Conservation (phyloP, 2,888 invertebrate genomes). For the Clistopyga incitator region DNA sequence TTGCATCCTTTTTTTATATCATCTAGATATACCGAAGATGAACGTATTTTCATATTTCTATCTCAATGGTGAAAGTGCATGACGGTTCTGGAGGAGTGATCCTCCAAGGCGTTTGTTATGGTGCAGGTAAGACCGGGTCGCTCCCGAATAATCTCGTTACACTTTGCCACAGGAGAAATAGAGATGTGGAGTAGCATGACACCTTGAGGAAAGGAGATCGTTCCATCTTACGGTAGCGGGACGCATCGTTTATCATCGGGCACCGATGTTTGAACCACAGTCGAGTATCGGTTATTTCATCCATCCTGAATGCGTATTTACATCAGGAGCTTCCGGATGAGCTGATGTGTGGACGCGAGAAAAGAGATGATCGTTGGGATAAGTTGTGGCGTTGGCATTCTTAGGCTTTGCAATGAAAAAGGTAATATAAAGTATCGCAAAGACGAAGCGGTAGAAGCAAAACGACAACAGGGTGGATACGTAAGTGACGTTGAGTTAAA, state of each 20-base stretch:
- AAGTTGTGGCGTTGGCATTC: conserved; percentile 11
- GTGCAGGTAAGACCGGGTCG: conserved; percentile 35
- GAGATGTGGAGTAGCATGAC: conserved; percentile 40
- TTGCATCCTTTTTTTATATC: too few species aligned
- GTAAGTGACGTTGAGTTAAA: conserved; percentile 36
- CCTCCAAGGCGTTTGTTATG: conserved; percentile 56
- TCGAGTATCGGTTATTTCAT: conserved; percentile 68
- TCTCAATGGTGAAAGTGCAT: conserved; percentile 9
- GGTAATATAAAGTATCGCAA: conserved; percentile 55
- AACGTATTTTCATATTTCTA: neutral
- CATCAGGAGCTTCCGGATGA: conserved; percentile 45
- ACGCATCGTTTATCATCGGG: conserved; percentile 76
- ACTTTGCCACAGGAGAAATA: conserved; percentile 28
- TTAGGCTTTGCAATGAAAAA: conserved; percentile 38
- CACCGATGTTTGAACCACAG: conserved; percentile 58
- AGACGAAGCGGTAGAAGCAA: conserved; percentile 12
- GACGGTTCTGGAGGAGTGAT: conserved; percentile 4
- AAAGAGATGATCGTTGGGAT: conserved; percentile 41
- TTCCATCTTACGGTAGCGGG: conserved; percentile 71
- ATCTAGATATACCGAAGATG: too few species aligned
- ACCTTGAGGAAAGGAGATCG: conserved; percentile 68
- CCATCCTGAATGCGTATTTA: conserved; percentile 69
- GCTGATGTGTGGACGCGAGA: conserved; percentile 9
- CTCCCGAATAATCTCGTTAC: conserved; percentile 59
- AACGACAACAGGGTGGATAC: neutral